Evolutionary conservation across 2,113 vertebrate species (phyloP).

Genomic region (Myiagra hebetior): DNA sequence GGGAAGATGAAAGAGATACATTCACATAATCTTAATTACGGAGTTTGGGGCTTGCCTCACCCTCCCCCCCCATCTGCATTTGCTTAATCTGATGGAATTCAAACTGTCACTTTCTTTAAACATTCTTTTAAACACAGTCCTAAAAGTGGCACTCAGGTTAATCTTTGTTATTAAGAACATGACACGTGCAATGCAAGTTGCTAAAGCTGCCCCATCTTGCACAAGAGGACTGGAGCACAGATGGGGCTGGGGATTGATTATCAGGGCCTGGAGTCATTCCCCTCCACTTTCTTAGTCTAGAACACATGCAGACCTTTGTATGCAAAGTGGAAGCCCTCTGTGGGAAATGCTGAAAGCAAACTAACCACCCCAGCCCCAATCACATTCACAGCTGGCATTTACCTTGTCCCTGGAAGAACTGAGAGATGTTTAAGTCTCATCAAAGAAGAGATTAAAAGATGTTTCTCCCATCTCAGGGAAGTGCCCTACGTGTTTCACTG

Average conservation of each 20-base stretch:
- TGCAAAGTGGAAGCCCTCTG: neutral
- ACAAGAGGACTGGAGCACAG: accelerated
- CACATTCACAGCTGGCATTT: neutral
- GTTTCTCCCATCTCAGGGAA: neutral
- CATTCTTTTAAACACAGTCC: neutral
- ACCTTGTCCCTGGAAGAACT: neutral
- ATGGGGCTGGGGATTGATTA: neutral
- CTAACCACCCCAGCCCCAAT: neutral
- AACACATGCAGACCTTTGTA: neutral
- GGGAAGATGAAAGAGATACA: neutral
- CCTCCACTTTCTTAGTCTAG: neutral
- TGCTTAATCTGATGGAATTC: neutral
- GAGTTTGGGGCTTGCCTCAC: neutral
- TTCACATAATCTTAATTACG: neutral
- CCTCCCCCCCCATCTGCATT: neutral
- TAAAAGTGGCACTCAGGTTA: neutral
- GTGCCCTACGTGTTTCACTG: neutral
- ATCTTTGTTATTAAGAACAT: neutral
- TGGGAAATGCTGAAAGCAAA: neutral
- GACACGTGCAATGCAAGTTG: accelerated
- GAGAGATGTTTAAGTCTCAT: neutral
- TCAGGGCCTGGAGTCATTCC: neutral
- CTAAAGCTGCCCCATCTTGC: neutral
- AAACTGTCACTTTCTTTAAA: neutral
- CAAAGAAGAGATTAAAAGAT: neutral